Conservation (phyloP, 2,888 invertebrate genomes). For the Muschampia plurimacula region DNA sequence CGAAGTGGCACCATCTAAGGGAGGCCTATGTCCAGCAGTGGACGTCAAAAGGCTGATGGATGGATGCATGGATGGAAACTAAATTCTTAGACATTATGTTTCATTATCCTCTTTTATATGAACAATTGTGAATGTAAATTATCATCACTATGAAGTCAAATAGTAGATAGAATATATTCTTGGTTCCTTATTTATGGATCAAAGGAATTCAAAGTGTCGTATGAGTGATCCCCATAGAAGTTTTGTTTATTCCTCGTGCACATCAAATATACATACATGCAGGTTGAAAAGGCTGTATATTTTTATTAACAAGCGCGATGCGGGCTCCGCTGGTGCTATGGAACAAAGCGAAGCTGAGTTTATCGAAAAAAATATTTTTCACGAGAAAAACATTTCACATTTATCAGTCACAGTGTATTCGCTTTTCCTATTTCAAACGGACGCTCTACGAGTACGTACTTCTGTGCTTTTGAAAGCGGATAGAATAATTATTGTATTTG, state of each 20-base stretch:
- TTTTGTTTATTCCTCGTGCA: background rate
- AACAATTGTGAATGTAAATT: no score
- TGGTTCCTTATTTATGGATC: no score
- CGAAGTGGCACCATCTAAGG: no score
- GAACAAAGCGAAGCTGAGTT: background rate
- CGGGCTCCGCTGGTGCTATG: background rate
- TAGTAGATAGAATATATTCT: no score
- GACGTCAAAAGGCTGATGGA: no score
- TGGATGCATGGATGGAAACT: no score
- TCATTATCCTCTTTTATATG: no score
- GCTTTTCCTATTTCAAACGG: background rate
- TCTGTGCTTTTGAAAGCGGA: background rate
- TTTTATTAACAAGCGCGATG: constrained; percentile 1
- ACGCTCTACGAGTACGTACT: background rate
- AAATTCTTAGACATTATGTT: no score
- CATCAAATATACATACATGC: background rate
- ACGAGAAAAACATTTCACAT: background rate
- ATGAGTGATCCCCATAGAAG: background rate
- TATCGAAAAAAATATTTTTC: constrained; percentile 4
- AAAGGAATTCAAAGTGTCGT: background rate
- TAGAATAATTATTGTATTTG: background rate
- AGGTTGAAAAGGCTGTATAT: background rate
- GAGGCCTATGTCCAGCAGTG: no score
- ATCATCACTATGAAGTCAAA: no score
- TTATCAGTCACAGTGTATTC: background rate